Conservation (phyloP, 2,888 invertebrate genomes). For the Miltochrista miniata region DNA sequence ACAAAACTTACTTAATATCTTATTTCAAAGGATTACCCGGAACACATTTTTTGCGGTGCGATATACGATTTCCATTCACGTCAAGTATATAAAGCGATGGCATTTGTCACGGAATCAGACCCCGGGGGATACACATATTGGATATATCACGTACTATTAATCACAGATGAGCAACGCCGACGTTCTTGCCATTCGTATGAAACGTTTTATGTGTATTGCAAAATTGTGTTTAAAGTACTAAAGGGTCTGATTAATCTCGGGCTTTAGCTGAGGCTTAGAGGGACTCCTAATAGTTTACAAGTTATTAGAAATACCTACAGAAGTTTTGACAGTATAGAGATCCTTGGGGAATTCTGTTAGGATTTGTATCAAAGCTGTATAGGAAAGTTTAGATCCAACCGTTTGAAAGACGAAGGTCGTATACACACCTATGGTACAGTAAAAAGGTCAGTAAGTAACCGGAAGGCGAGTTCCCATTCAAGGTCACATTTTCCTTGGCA, state of each 20-base stretch:
- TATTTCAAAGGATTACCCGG: neutral
- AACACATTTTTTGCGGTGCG: neutral
- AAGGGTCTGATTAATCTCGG: neutral
- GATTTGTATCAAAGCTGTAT: too few relatives aligned
- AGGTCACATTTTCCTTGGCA: too few relatives aligned
- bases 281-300: too few relatives aligned
- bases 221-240: neutral
- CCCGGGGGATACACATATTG: slow-evolving; percentile 13
- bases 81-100: slow-evolving; percentile 3
- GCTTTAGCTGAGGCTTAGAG: neutral
- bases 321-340: too few relatives aligned
- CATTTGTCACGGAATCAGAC: slow-evolving; percentile 12
- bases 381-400: too few relatives aligned
- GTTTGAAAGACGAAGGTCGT: too few relatives aligned
- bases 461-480: too few relatives aligned
- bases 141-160: slow-evolving; percentile 27
- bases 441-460: too few relatives aligned
- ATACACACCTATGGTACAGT: too few relatives aligned
- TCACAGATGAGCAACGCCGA: slow-evolving; percentile 7
- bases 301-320: too few relatives aligned
- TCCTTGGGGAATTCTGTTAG: too few relatives aligned
- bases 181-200: slow-evolving; percentile 2
- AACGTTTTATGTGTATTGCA: slow-evolving; percentile 6
- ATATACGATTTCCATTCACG: neutral
- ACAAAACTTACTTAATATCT: neutral